A percentile compares a stretch with the other conserved stretches of the same genome.
These are phyloP conservation scores for Agrilus cyanescens DNA, from an alignment of 2,888 invertebrate species.

Conservation along the genomic window DNA sequence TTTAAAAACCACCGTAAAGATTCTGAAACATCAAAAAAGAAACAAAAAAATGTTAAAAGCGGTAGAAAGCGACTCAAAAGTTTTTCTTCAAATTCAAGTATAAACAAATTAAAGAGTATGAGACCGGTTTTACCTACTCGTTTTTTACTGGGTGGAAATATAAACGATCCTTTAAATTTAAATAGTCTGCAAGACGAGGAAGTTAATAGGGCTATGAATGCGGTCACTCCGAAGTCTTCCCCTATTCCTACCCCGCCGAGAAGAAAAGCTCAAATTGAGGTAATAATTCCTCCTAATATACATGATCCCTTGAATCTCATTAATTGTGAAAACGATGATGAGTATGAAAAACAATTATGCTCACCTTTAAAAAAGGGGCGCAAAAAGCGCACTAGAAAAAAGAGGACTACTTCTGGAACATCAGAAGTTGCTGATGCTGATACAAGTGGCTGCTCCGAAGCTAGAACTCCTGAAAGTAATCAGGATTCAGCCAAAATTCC, in stretches of 20 bases:
- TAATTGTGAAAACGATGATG: slow-evolving; percentile 66
- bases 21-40: slow-evolving; percentile 9
- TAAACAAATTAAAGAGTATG: slow-evolving; percentile 37
- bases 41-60: slow-evolving; percentile 21
- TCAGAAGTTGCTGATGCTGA: slow-evolving; percentile 19
- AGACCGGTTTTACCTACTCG: slow-evolving; percentile 83
- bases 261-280: slow-evolving; percentile 71
- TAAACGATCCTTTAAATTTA: slow-evolving; percentile 87
- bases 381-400: slow-evolving; percentile 54
- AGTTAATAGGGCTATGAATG: slow-evolving; percentile 68
- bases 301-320: slow-evolving; percentile 83
- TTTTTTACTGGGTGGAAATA: slow-evolving; percentile 88
- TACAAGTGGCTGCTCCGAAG: slow-evolving; percentile 30
- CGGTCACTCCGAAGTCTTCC: slow-evolving; percentile 86
- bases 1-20: slow-evolving; percentile 7
- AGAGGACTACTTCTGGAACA: slow-evolving; percentile 39
- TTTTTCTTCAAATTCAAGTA: slow-evolving; percentile 42
- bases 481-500: slow-evolving; percentile 34
- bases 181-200: slow-evolving; percentile 81
- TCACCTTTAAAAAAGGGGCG: slow-evolving; percentile 52
- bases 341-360: slow-evolving; percentile 69
- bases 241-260: slow-evolving; percentile 77
- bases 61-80: slow-evolving; percentile 56
- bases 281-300: slow-evolving; percentile 82
- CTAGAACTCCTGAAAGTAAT: slow-evolving; percentile 32